phyloP scores from a whole-genome alignment of 2,113 vertebrate species.

The Xenopus laevis region DNA sequence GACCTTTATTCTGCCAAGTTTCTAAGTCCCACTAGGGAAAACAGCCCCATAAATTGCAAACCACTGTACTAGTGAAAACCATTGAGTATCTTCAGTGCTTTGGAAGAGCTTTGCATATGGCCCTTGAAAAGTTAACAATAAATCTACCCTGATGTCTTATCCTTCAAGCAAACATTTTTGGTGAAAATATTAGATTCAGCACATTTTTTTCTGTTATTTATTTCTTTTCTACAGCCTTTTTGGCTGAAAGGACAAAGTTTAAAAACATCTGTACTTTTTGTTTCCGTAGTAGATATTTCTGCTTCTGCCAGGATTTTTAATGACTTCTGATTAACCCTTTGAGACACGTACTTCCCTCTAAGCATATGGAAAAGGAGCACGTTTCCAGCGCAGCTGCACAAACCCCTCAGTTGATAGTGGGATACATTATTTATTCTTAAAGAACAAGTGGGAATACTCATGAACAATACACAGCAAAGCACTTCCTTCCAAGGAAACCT shows the following conservation, averaged over 20 bases:
- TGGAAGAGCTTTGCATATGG: too few species aligned
- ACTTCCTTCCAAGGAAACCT: conserved; percentile 32
- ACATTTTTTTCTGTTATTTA: too few species aligned
- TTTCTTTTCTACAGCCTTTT: conserved; percentile 48
- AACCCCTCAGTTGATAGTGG: conserved; percentile 54
- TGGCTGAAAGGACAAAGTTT: conserved; percentile 61
- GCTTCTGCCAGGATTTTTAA: conserved; percentile 67
- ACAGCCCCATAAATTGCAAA: too few species aligned
- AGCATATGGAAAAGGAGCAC: conserved; percentile 53
- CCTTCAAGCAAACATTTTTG: too few species aligned
- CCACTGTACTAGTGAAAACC: too few species aligned
- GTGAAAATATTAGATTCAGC: too few species aligned
- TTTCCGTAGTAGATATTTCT: conserved; percentile 71
- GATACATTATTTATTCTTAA: conserved; percentile 54
- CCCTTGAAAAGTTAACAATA: too few species aligned
- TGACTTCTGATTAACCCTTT: conserved; percentile 73
- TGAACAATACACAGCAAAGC: conserved; percentile 19
- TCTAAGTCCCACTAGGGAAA: too few species aligned
- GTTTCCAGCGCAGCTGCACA: conserved; percentile 69
- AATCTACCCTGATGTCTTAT: too few species aligned
- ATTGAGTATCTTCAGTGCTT: too few species aligned
- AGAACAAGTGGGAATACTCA: conserved; percentile 55
- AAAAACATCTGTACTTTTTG: conserved; percentile 68
- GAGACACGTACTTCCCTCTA: conserved; percentile 66
- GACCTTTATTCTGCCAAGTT: too few species aligned